A percentile compares a stretch with the other conserved stretches of the same genome.
Evolutionary conservation across 2,797 vertebrate genomes (phyloP).

Genomic region (Crypturellus tataupa): DNA sequence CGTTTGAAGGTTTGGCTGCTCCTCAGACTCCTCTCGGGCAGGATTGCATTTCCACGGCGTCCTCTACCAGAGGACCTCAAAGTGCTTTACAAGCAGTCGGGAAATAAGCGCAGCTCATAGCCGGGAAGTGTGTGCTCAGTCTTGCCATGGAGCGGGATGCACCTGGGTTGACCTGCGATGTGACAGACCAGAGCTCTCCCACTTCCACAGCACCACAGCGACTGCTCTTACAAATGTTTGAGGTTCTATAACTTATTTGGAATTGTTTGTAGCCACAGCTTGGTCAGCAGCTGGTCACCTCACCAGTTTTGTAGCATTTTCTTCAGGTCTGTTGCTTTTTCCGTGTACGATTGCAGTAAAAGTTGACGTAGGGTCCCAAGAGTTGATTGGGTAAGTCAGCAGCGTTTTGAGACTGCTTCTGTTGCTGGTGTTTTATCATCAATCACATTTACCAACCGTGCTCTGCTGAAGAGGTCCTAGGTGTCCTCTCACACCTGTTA

Average conservation of each 20-base stretch:
- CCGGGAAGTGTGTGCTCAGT: fast-evolving
- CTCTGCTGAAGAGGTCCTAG: not conserved
- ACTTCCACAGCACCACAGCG: fast-evolving
- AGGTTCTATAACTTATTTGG: not conserved
- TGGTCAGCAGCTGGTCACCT: not conserved
- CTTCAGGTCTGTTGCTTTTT: not conserved
- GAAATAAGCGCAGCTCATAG: not conserved
- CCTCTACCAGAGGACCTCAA: not conserved
- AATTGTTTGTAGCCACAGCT: not conserved
- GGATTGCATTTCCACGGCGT: fast-evolving
- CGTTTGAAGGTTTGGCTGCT: not conserved
- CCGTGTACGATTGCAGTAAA: not conserved
- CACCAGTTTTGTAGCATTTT: not conserved
- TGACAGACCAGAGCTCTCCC: fast-evolving
- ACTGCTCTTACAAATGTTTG: fast-evolving
- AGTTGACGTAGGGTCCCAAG: not conserved
- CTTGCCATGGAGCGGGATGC: fast-evolving
- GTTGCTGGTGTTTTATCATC: not conserved
- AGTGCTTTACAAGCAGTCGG: fast-evolving
- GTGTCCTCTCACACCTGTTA: not conserved
- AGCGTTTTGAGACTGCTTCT: not conserved
- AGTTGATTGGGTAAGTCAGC: not conserved
- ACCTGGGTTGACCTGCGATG: fast-evolving
- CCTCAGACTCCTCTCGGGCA: fast-evolving
- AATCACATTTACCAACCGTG: fast-evolving